Evolutionary conservation across 2,797 vertebrate species (phyloP).

Genomic region (Notolabrus celidotus): DNA sequence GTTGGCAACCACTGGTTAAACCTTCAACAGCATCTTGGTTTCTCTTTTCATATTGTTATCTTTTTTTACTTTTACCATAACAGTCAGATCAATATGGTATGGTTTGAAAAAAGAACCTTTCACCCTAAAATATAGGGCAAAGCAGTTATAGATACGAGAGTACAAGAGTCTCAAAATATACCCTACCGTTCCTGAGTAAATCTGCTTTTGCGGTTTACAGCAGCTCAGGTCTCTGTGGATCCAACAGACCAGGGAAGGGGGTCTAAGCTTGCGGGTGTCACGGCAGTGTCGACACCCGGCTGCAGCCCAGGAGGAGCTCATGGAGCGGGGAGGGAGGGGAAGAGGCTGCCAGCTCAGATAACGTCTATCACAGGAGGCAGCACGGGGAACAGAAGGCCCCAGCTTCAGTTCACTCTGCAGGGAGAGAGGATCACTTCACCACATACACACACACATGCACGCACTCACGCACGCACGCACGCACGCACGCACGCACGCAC

Average conservation of each 20-base stretch:
- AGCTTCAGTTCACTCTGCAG: conserved; percentile 32
- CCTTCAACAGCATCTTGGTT: too few species aligned
- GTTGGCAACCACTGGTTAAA: too few species aligned
- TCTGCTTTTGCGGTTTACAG: conserved; percentile 3
- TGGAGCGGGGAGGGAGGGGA: conserved; percentile 75
- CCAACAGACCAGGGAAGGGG: neutral
- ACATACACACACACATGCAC: neutral
- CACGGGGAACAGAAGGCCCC: conserved; percentile 44
- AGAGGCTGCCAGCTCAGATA: conserved; percentile 84
- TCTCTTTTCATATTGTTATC: too few species aligned
- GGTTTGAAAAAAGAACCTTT: too few species aligned
- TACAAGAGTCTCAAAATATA: neutral
- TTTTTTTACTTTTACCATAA: too few species aligned
- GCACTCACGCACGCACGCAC: neutral
- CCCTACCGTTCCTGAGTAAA: neutral
- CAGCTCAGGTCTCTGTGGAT: conserved; percentile 8
- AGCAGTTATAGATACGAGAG: neutral
- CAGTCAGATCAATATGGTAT: too few species aligned
- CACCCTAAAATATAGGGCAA: too few species aligned
- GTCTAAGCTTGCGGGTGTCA: conserved; percentile 12
- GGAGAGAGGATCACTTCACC: too few species aligned
- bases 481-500: too few species aligned
- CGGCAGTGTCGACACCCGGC: conserved; percentile 33
- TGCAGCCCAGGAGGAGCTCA: conserved; percentile 20
- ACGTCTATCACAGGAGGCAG: conserved; percentile 83